Percentiles rank a stretch among this genome's conserved stretches.
Evolutionary conservation across 2,797 vertebrate species (phyloP).

Genomic region (Pagetopsis macropterus): DNA sequence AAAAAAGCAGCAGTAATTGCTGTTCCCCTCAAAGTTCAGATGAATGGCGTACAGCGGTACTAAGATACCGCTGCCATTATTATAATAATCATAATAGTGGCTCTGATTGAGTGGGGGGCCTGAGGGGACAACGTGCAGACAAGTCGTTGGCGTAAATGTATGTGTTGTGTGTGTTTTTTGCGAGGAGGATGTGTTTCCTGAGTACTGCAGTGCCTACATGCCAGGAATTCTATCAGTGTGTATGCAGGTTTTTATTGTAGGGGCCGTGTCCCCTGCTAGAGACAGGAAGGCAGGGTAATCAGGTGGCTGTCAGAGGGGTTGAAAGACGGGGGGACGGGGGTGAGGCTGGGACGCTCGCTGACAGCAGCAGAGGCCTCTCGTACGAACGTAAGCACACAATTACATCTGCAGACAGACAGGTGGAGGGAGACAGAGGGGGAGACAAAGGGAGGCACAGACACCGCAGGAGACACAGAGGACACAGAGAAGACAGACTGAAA

Average conservation of each 20-base stretch:
- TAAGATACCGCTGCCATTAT: conserved; percentile 35
- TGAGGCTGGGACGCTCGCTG: conserved; percentile 40
- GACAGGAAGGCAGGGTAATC: conserved; percentile 53
- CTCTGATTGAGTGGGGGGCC: conserved; percentile 33
- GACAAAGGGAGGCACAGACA: conserved; percentile 46
- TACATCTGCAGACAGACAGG: conserved; percentile 55
- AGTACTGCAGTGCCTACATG: background rate
- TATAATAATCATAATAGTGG: conserved; percentile 44
- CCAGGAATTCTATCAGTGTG: conserved; percentile 2
- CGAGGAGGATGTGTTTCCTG: background rate
- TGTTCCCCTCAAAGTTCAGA: conserved; percentile 32
- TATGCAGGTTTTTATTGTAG: background rate
- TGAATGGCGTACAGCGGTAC: conserved; percentile 16
- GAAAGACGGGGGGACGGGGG: conserved; percentile 43
- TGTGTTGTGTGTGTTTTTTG: background rate
- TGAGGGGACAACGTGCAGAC: conserved; percentile 1
- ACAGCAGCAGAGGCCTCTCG: conserved; percentile 52
- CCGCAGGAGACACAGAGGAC: conserved; percentile 15
- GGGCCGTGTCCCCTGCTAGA: conserved; percentile 15
- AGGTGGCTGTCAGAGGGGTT: conserved; percentile 51
- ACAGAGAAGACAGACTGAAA: conserved; percentile 18
- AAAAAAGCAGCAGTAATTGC: conserved; percentile 46
- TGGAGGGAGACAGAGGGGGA: conserved; percentile 2
- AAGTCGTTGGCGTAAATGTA: background rate
- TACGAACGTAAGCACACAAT: conserved; percentile 42